Conservation (phyloP, 2,113 vertebrate species). For the Scartelaos histophorus region DNA sequence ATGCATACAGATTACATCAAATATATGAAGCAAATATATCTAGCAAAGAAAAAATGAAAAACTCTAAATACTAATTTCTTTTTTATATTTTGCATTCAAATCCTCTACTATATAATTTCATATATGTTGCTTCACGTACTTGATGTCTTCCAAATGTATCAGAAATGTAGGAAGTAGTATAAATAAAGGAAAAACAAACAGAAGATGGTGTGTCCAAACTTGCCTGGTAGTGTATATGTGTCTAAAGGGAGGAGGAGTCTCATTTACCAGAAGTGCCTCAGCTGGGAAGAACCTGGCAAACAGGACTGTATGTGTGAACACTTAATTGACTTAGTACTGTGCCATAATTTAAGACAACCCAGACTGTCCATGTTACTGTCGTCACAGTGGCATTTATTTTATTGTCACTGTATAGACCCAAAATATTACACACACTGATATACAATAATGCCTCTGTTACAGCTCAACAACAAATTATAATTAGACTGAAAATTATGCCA, state of each 20-base stretch:
- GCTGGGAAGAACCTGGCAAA: conserved; percentile 24
- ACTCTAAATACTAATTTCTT: too few relatives aligned
- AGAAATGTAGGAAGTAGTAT: too few relatives aligned
- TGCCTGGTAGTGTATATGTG: conserved; percentile 22
- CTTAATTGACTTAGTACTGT: conserved; percentile 3
- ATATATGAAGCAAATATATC: too few relatives aligned
- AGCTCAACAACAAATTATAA: neutral
- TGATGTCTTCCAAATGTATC: too few relatives aligned
- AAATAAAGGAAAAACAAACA: too few relatives aligned
- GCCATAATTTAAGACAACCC: conserved; percentile 19
- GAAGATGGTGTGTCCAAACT: too few relatives aligned
- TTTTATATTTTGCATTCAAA: too few relatives aligned
- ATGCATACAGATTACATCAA: too few relatives aligned
- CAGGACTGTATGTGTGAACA: conserved; percentile 5
- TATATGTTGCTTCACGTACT: too few relatives aligned
- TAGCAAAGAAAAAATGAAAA: too few relatives aligned
- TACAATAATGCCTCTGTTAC: neutral
- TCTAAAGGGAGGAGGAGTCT: conserved; percentile 18
- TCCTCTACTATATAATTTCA: too few relatives aligned
- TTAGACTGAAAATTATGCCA: neutral
- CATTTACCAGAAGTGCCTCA: conserved; percentile 65
- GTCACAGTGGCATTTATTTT: conserved; percentile 1
- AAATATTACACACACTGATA: neutral
- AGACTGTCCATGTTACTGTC: conserved; percentile 26
- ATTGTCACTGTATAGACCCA: neutral